Evolutionary conservation across 2,113 vertebrate species (phyloP).

Genomic region (Paralichthys olivaceus): DNA sequence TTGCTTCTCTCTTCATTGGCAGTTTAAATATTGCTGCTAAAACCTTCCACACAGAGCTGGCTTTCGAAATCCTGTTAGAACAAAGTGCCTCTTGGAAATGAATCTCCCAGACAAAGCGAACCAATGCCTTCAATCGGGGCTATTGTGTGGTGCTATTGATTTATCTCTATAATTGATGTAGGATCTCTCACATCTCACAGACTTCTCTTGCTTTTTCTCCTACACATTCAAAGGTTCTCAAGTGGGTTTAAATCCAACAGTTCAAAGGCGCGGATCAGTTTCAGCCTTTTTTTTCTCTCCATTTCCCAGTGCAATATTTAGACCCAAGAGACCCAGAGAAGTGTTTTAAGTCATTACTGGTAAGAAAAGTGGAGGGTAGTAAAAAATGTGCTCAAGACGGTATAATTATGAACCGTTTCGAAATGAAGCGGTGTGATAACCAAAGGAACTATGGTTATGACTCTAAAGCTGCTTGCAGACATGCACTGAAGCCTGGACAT

Average conservation of each 20-base stretch:
- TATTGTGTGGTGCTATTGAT: conserved; percentile 69
- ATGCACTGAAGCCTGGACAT: too few species aligned
- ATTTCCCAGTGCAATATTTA: conserved; percentile 18
- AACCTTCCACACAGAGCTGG: background rate
- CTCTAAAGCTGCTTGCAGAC: too few species aligned
- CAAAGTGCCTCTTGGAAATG: conserved; percentile 43
- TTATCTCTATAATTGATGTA: conserved; percentile 58
- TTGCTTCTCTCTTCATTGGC: conserved; percentile 4
- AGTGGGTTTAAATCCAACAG: conserved; percentile 43
- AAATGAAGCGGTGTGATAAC: background rate
- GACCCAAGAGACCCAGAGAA: conserved; percentile 16
- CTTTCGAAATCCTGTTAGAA: conserved; percentile 31
- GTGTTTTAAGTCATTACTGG: conserved; percentile 26
- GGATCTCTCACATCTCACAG: conserved; percentile 54
- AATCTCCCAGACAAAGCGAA: conserved; percentile 57
- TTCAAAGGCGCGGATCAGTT: conserved; percentile 22
- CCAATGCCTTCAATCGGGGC: conserved; percentile 48
- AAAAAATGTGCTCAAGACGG: background rate
- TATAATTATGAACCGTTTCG: background rate
- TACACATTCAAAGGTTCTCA: conserved; percentile 50
- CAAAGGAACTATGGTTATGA: background rate
- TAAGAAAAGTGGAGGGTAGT: background rate
- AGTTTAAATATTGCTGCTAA: conserved; percentile 1
- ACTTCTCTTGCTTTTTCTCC: conserved; percentile 46
- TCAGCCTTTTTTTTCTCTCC: background rate